Conservation (phyloP, 2,888 invertebrate species). For the Macaria liturata region DNA sequence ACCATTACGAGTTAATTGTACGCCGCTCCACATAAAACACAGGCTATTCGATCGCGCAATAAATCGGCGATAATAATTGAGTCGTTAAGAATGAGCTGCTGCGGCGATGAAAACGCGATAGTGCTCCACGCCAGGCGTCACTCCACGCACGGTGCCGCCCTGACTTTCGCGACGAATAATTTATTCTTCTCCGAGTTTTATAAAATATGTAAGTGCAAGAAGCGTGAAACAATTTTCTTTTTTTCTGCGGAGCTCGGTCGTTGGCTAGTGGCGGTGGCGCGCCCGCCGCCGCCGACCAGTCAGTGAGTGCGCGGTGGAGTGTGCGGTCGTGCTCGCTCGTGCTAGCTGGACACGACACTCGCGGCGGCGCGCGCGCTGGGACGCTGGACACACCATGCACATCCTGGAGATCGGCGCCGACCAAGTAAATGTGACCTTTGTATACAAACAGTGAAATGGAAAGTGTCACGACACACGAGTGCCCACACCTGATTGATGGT, state of each 20-base stretch:
- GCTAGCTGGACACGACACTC: too few species aligned
- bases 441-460: conserved; percentile 47
- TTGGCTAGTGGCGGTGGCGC: conserved; percentile 33
- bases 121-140: conserved; percentile 54
- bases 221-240: conserved; percentile 82
- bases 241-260: conserved; percentile 59
- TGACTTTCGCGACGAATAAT: conserved; percentile 78
- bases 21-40: conserved; percentile 33
- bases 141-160: conserved; percentile 55
- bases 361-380: conserved; percentile 36
- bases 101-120: conserved; percentile 76
- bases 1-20: conserved; percentile 13
- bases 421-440: conserved; percentile 65
- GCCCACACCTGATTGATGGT: conserved; percentile 25
- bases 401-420: conserved; percentile 79
- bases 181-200: conserved; percentile 72
- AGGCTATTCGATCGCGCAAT: conserved; percentile 45
- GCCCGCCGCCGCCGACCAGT: background rate
- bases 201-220: conserved; percentile 76
- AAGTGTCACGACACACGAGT: conserved; percentile 40
- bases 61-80: conserved; percentile 57
- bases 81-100: conserved; percentile 51
- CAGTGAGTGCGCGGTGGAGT: conserved; percentile 40
- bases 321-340: conserved; percentile 52
- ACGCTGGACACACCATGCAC: conserved; percentile 70